Conservation (phyloP, 2,797 vertebrate genomes). For the Pterois miles region DNA sequence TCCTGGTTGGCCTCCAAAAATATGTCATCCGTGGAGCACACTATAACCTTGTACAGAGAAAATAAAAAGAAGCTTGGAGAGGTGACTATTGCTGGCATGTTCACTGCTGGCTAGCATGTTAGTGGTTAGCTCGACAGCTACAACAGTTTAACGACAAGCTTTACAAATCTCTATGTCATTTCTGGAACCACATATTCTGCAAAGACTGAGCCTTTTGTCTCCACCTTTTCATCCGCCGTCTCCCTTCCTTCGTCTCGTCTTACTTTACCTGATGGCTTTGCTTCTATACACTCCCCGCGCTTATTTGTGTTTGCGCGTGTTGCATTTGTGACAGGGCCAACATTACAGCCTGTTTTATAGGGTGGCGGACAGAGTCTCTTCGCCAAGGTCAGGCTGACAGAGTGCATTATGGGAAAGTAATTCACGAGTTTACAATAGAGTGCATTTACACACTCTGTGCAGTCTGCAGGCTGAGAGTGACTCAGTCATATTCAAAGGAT, state of each 20-base stretch:
- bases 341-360: constrained; percentile 64
- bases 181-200: not conserved
- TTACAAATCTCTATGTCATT: too few species aligned
- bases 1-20: too few species aligned
- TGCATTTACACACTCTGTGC: constrained; percentile 55
- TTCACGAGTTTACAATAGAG: constrained; percentile 74
- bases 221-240: not conserved
- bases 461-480: constrained; percentile 44
- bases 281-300: not conserved
- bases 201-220: not conserved
- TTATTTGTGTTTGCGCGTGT: constrained; percentile 5
- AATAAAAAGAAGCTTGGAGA: not conserved
- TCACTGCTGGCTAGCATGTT: not conserved
- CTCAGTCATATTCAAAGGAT: constrained; percentile 60
- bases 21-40: rapidly evolving
- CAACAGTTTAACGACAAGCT: not conserved
- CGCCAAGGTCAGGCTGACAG: constrained; percentile 76
- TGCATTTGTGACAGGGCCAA: constrained; percentile 46
- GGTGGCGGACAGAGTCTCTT: constrained; percentile 51
- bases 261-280: not conserved
- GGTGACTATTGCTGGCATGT: not conserved
- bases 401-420: constrained; percentile 75
- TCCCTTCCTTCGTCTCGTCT: not conserved
- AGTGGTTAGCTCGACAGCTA: too few species aligned
- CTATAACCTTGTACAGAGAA: too few species aligned